Evolutionary conservation across 2,113 vertebrate species (phyloP), one percentile per base, ranked within the genome.

Genomic region (Mionectes macconnelli): DNA sequence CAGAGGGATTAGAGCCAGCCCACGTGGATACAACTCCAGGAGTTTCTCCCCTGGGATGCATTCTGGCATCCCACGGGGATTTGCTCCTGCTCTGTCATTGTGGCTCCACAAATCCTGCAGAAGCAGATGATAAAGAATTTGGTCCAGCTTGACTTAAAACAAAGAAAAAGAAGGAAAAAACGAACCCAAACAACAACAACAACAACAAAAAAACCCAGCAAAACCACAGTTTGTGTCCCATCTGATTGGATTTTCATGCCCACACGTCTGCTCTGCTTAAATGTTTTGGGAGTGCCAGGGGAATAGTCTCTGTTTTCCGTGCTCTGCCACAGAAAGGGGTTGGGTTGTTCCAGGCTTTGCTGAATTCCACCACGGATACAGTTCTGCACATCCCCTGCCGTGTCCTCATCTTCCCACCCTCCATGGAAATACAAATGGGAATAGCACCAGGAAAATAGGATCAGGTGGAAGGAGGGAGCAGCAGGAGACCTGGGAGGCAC

Each of bases 191-290:
- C 57, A 72, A 8, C 19, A 14, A 23, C 14, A 21, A 22, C 42
- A 44, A 44, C 42, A 44, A 6, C 53, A 50, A 45, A 23, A 1
- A 0, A 3, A 3, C 9, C 3, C 45, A 44, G 45, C 8, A 35
- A 40, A 79, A 74, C 12, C 72, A 40, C 33, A 68, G 40, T 84
- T 84, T 87, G 47, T n/a, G 63, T 87, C 91, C 91, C 85, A 94
- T 77, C 94, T 69, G 83, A 90, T 90, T 87, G 68, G 69, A 76
- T 97, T 94, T 96, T 68, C 94, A n/a, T 90, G 76, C 67, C 94
- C 66, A 77, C 83, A n/a, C 76, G 44, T 96, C 96, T 96, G 92
- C 91, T 83, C 68, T 93, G 72, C 9, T 12, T 78, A 88, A 96
- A 96, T 60, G 42, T 85, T 91, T 78, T 91, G 87, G 94, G 74